phyloP scores from a whole-genome alignment of 2,113 vertebrate species.

The Bubalus kerabau region DNA sequence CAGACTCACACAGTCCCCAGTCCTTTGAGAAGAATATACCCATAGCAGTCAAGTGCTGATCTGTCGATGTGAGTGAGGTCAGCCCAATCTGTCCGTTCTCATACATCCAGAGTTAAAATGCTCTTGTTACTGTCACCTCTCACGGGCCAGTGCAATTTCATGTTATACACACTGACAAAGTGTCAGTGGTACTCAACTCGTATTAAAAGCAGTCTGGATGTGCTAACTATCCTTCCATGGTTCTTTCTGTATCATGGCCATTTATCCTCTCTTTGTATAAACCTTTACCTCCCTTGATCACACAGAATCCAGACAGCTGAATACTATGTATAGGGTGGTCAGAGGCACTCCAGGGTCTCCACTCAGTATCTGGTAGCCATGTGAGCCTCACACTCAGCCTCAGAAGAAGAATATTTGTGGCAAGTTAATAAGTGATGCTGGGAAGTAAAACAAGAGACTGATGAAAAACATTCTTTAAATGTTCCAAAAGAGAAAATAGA shows the following conservation, averaged over 20 bases:
- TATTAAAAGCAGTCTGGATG: constrained; percentile 35
- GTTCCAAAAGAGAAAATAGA: background rate
- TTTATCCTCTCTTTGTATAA: constrained; percentile 51
- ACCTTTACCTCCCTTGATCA: constrained; percentile 55
- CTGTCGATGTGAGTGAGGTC: background rate
- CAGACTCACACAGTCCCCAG: background rate
- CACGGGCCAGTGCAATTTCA: constrained; percentile 18
- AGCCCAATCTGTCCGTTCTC: background rate
- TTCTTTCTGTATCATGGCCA: constrained; percentile 47
- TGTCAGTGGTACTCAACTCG: background rate
- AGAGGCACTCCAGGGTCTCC: constrained; percentile 53
- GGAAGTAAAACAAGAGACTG: constrained; percentile 20
- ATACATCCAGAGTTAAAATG: constrained; percentile 14
- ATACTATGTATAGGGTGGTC: constrained; percentile 40
- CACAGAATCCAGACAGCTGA: constrained; percentile 60
- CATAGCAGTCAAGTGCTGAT: background rate
- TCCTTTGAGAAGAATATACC: background rate
- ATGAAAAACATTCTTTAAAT: background rate
- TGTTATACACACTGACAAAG: background rate
- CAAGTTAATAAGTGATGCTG: constrained; percentile 63
- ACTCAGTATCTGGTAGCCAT: constrained; percentile 56
- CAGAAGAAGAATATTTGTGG: constrained; percentile 61
- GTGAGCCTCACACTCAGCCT: constrained; percentile 46
- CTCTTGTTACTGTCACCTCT: background rate
- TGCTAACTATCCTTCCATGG: constrained; percentile 51